Conservation (phyloP, 2,113 vertebrate genomes). For the Bungarus multicinctus region DNA sequence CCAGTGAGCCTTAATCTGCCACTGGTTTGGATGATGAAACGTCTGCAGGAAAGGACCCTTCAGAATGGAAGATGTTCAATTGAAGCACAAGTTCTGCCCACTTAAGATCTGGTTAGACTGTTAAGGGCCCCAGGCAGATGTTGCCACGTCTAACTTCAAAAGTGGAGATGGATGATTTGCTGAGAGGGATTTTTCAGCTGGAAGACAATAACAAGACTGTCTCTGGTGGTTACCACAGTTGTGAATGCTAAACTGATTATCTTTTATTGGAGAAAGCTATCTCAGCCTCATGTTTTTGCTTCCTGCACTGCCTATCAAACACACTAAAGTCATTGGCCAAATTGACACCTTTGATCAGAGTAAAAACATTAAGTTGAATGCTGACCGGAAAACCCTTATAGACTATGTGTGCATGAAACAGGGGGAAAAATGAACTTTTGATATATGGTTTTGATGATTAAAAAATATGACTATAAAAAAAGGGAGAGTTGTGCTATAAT, state of each 20-base stretch:
- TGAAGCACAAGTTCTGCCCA: background rate
- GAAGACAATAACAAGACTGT: background rate
- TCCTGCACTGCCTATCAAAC: background rate
- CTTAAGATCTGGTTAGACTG: background rate
- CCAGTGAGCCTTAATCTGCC: too few species aligned
- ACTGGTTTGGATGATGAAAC: too few species aligned
- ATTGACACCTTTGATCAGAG: background rate
- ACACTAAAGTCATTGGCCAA: background rate
- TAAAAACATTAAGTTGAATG: background rate
- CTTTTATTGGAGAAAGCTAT: background rate
- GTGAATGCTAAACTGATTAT: background rate
- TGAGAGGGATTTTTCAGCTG: background rate
- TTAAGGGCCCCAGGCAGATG: background rate
- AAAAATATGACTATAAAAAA: background rate
- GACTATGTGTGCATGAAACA: background rate
- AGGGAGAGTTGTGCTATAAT: background rate
- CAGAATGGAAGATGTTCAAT: background rate
- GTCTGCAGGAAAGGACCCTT: background rate
- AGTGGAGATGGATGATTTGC: background rate
- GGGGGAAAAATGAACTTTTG: background rate
- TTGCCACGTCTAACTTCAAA: background rate
- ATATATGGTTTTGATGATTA: background rate
- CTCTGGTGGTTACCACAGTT: background rate
- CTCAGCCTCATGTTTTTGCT: background rate
- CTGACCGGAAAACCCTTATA: background rate